These are phyloP conservation scores for Apotomis betuletana DNA, from an alignment of 2,888 invertebrate genomes.

Conservation along the genomic window DNA sequence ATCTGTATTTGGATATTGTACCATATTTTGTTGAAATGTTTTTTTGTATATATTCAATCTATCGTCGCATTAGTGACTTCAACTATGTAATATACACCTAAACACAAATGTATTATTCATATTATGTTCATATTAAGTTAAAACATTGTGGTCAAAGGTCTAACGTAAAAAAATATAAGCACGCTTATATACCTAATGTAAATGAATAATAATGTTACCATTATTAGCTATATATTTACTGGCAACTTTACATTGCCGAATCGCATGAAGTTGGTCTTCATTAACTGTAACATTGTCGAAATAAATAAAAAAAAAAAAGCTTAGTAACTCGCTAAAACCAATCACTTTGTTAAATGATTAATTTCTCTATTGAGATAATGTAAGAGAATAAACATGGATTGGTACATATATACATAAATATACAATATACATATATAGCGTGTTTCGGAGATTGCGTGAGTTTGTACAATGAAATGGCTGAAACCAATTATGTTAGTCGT, in stretches of 20 bases:
- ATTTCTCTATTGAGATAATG: background rate
- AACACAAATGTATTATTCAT: background rate
- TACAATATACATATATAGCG: constrained; percentile 3
- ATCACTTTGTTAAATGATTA: background rate
- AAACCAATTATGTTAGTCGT: constrained; percentile 74
- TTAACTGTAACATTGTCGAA: constrained; percentile 5
- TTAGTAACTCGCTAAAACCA: background rate
- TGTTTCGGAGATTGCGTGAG: constrained; percentile 19
- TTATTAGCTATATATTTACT: constrained; percentile 44
- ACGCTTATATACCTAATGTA: constrained; percentile 34
- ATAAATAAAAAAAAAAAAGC: background rate
- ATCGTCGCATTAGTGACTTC: no score
- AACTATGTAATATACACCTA: no score
- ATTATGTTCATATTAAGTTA: constrained; percentile 4
- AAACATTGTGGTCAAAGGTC: background rate
- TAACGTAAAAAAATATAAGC: constrained; percentile 27
- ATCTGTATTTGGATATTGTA: no score
- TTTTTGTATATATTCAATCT: no score
- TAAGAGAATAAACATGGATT: background rate
- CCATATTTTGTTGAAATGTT: no score
- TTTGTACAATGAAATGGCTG: constrained; percentile 58
- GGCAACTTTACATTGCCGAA: constrained; percentile 56
- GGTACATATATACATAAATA: constrained; percentile 1
- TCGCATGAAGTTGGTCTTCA: constrained; percentile 47
- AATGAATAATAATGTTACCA: constrained; percentile 56